Evolutionary conservation across 37 sponge, comb jelly and placozoan genomes (phyloP).

Genomic region (Beroe forskalii): DNA sequence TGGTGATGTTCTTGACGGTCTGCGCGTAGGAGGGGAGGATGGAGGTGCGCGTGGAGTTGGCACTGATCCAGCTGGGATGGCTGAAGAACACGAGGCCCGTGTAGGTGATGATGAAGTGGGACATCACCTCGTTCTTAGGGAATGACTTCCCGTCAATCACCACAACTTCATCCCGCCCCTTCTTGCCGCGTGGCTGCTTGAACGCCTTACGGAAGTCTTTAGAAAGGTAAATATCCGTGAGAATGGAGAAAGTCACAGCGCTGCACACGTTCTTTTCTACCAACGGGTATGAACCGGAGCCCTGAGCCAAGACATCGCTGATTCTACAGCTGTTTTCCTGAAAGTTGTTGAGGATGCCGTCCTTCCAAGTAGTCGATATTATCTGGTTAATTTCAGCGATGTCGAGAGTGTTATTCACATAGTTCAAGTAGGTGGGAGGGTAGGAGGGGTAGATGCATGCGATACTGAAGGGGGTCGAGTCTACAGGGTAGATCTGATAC

Average conservation of each 20-base stretch:
- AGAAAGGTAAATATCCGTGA: slow-evolving; percentile 23
- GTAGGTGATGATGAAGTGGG: slow-evolving; percentile 57
- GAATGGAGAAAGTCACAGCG: background rate
- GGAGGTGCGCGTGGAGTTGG: background rate
- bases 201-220: background rate
- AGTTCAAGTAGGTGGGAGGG: slow-evolving; percentile 48
- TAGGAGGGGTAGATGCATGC: slow-evolving; percentile 61
- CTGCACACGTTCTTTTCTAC: background rate
- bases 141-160: background rate
- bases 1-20: slow-evolving; percentile 29
- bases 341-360: slow-evolving; percentile 12
- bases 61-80: background rate
- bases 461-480: slow-evolving; percentile 32
- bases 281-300: background rate
- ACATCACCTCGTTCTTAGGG: background rate
- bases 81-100: slow-evolving; percentile 30
- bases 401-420: background rate
- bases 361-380: background rate
- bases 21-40: slow-evolving; percentile 19
- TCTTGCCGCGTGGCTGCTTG: background rate
- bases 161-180: background rate
- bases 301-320: background rate
- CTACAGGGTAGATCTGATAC: slow-evolving; percentile 37
- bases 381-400: background rate
- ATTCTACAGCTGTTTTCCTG: slow-evolving; percentile 23